Evolutionary conservation across 2,113 vertebrate species (phyloP), one percentile per base, ranked within the genome.

Genomic region (Tricholaema leucomelas): DNA sequence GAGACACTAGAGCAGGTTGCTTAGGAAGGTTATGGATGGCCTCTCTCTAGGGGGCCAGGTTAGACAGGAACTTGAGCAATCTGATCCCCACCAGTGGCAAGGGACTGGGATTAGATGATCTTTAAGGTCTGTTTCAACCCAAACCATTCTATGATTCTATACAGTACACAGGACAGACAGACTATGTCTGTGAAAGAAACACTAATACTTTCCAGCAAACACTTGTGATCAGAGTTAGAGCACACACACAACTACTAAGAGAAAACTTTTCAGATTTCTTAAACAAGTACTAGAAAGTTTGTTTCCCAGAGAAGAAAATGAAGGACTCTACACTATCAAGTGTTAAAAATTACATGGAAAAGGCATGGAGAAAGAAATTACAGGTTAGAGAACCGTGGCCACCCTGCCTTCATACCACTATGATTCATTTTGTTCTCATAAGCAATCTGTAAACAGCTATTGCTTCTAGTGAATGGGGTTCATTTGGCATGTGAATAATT

Each of bases 121-220:
- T n/a, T n/a, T n/a, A n/a, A n/a, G n/a, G n/a, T n/a, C n/a, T n/a
- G n/a, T n/a, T n/a, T n/a, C n/a, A n/a, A n/a, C n/a, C n/a, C n/a
- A n/a, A n/a, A n/a, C n/a, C n/a, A n/a, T n/a, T n/a, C n/a, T n/a
- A n/a, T n/a, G n/a, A n/a, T n/a, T n/a, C n/a, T n/a, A n/a, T n/a
- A 8, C 3, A 21, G 24, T 30, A 46, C 1, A 1, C 1, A 1
- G 40, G 40, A 40, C 40, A 75, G 54, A 59, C 38, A 75, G 33
- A 31, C 8, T 23, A 4, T 2, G 2, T 60, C n/a, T 40, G 5
- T 35, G 30, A 86, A 31, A 78, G 19, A 18, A 56, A 20, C 12
- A 33, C 16, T 54, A 48, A 24, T 18, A 36, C 6, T n/a, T 81
- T 38, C 48, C 48, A 31, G 40, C 8, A 65, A 75, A 72, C 12